Evolutionary conservation across 2,797 vertebrate genomes (phyloP).

Genomic region (Petrocephalus schoutedeni): DNA sequence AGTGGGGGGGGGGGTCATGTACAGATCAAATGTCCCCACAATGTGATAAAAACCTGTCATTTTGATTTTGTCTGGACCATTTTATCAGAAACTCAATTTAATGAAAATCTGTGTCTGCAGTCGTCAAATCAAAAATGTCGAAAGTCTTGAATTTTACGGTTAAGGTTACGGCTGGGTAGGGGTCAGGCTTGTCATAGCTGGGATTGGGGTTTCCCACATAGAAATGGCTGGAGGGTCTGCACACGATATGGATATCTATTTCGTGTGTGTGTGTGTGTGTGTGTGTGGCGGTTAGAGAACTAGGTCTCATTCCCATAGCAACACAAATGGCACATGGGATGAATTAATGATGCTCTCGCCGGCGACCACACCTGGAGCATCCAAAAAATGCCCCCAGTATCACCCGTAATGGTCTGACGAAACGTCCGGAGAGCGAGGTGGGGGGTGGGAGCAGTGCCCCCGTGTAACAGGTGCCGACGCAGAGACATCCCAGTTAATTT

Average conservation of each 20-base stretch:
- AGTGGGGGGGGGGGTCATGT: background rate
- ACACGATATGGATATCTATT: background rate
- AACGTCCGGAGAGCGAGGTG: background rate
- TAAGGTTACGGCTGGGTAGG: too few species aligned
- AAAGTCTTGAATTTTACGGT: too few species aligned
- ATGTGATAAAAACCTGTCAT: too few species aligned
- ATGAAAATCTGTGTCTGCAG: background rate
- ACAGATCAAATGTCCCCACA: too few species aligned
- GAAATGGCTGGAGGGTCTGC: background rate
- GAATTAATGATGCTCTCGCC: constrained; percentile 58
- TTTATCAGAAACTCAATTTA: too few species aligned
- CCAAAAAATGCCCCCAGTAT: constrained; percentile 60
- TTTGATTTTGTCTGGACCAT: too few species aligned
- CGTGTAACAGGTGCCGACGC: background rate
- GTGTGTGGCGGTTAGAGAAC: constrained; percentile 43
- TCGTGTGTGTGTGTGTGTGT: background rate
- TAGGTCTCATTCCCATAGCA: constrained; percentile 65
- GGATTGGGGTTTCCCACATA: background rate
- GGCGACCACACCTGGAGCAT: constrained; percentile 59
- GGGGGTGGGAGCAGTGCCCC: background rate
- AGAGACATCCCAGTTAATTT: constrained; percentile 13
- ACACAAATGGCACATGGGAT: constrained; percentile 60
- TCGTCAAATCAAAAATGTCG: too few species aligned
- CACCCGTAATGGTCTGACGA: constrained; percentile 42
- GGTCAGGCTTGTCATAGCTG: background rate